Evolutionary conservation across 2,888 invertebrate species (phyloP), one percentile per base, ranked within the genome.

Genomic region (Flabesymbios commensalis): DNA sequence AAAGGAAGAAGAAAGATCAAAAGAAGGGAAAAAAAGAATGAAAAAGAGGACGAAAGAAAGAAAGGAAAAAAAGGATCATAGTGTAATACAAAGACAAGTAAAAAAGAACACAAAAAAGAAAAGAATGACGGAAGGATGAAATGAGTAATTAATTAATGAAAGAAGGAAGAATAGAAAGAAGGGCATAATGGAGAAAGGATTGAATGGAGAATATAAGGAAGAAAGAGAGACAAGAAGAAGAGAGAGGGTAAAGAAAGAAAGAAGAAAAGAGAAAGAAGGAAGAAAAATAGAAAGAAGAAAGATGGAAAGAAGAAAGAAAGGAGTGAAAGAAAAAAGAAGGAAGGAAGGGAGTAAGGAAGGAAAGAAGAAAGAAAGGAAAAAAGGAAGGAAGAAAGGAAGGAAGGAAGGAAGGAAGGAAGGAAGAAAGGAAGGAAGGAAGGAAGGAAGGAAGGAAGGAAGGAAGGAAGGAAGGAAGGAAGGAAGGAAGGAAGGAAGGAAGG

Each of bases 401-500:
- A 53, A 24, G 41, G 3, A 58, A 58, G 57, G 28, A 29, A 24
- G 29, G 41, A 41, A 24, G 29, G 7, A 28, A 41, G 41, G 57
- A 33, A 5, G 58, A 31, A 31, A 58, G 57, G 29, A 26, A 32
- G 57, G 4, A 32, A 41, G 42, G 59, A 29, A 57, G 57, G 56
- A 57, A 31, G 3, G 42, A 7, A 2, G 26, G 32, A 24, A 39
- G 59, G 3, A 59, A 41, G 53, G 31, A 41, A 4, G 42, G 5
- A 52, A 42, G 31, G 26, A 3, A 19, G 58, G 31, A 33, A 31
- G 17, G 4, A 1, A 0, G 24, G 57, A 57, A 33, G 31, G 55
- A 41, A 43, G 39, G 58, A 32, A 26, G 58, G 28, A 22, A 47
- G 28, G 55, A 47, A 57, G 55, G 58, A 57, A 39, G 58, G 41